Conservation (phyloP, 2,888 invertebrate genomes). For the Sturmia bella region DNA sequence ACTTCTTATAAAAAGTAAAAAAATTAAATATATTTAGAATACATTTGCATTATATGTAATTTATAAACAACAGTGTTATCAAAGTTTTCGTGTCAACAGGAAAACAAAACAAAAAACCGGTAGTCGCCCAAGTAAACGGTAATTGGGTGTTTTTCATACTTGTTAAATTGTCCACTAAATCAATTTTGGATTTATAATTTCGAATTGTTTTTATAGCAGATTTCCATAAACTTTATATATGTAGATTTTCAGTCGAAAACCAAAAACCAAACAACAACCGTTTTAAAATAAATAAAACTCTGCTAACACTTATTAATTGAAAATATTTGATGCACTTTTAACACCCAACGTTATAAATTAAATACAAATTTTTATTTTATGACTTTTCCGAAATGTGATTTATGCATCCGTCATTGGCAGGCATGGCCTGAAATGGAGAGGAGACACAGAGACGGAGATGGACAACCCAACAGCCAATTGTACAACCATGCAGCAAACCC, state of each 20-base stretch:
- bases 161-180: constrained; percentile 8
- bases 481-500: neutral
- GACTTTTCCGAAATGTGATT: constrained; percentile 65
- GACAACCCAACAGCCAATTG: neutral
- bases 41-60: no score
- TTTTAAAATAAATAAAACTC: constrained; percentile 64
- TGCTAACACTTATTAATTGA: constrained; percentile 47
- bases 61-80: no score
- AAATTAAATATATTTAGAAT: no score
- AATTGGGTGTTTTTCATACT: neutral
- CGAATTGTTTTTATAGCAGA: neutral
- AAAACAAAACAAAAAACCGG: no score
- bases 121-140: neutral
- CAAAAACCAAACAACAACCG: constrained; percentile 39
- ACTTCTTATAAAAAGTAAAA: no score
- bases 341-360: constrained; percentile 44
- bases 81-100: no score
- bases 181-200: neutral
- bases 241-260: neutral
- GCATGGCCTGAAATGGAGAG: neutral
- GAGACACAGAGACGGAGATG: neutral
- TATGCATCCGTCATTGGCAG: constrained; percentile 69
- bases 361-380: constrained; percentile 61
- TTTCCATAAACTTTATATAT: neutral
- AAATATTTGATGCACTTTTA: constrained; percentile 43